Evolutionary conservation across 1,140 invertebrate genomes (phyloP).

Genomic region (Charaxes varanes): DNA sequence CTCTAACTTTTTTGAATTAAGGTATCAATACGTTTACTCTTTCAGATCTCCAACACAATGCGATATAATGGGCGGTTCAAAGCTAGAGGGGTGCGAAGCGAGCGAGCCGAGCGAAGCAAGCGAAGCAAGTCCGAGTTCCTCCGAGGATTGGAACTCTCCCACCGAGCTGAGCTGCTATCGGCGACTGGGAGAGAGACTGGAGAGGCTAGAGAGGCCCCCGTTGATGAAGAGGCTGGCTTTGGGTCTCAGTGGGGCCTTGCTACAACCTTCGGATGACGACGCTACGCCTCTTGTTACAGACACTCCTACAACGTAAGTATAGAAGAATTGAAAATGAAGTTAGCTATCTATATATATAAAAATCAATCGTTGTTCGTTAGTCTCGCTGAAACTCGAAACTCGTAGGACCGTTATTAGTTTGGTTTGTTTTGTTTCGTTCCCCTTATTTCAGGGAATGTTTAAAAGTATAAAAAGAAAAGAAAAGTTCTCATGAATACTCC

Average conservation of each 20-base stretch:
- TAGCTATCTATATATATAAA: too few species aligned
- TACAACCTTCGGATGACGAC: constrained; percentile 70
- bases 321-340: too few species aligned
- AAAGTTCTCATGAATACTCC: too few species aligned
- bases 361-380: too few species aligned
- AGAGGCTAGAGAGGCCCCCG: constrained; percentile 86
- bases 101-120: constrained; percentile 76
- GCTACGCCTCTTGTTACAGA: constrained; percentile 69
- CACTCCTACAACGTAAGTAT: constrained; percentile 67
- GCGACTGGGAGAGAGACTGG: constrained; percentile 86
- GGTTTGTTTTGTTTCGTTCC: too few species aligned
- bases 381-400: too few species aligned
- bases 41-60: constrained; percentile 67
- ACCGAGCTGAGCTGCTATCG: constrained; percentile 91
- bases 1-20: background rate
- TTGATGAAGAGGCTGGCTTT: constrained; percentile 86
- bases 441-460: too few species aligned
- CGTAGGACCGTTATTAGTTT: too few species aligned
- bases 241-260: constrained; percentile 76
- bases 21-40: too few species aligned
- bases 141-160: constrained; percentile 91
- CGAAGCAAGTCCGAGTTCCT: constrained; percentile 81
- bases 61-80: constrained; percentile 52
- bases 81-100: constrained; percentile 46
- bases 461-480: too few species aligned